phyloP scores from a whole-genome alignment of 2,797 vertebrate species.

The Falco rusticolus region DNA sequence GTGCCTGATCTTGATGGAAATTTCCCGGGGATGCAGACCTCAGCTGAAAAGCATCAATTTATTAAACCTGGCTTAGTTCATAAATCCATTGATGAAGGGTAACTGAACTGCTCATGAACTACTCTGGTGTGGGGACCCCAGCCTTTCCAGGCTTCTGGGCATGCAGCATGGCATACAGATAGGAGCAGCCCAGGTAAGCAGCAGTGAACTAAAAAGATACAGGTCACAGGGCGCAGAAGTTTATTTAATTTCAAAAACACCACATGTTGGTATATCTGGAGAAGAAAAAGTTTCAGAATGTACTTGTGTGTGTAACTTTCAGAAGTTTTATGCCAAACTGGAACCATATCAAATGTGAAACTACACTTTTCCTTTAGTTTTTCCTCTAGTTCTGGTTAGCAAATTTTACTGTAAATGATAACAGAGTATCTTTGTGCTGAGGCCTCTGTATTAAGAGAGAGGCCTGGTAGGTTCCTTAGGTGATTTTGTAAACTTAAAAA shows the following conservation, averaged over 20 bases:
- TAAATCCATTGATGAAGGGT: neutral
- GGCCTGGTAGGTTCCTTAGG: neutral
- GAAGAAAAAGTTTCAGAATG: neutral
- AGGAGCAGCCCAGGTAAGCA: neutral
- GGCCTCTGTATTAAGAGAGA: neutral
- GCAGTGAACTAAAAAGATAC: neutral
- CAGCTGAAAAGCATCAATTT: neutral
- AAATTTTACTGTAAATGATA: neutral
- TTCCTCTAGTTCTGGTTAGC: neutral
- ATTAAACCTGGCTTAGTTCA: neutral
- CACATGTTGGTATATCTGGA: neutral
- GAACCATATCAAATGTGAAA: neutral
- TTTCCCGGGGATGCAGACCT: neutral
- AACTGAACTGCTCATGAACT: neutral
- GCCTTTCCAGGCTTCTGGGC: neutral
- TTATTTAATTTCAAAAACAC: neutral
- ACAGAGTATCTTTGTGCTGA: neutral
- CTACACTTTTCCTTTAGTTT: neutral
- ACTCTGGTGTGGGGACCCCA: neutral
- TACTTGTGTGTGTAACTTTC: neutral
- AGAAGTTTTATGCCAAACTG: neutral
- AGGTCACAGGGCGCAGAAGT: neutral
- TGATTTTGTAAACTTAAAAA: neutral
- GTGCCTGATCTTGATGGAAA: neutral
- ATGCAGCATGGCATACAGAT: accelerated